Percentiles rank a stretch among this genome's conserved stretches.
Evolutionary conservation across 2,797 vertebrate genomes (phyloP).

Genomic region (Acomys russatus): DNA sequence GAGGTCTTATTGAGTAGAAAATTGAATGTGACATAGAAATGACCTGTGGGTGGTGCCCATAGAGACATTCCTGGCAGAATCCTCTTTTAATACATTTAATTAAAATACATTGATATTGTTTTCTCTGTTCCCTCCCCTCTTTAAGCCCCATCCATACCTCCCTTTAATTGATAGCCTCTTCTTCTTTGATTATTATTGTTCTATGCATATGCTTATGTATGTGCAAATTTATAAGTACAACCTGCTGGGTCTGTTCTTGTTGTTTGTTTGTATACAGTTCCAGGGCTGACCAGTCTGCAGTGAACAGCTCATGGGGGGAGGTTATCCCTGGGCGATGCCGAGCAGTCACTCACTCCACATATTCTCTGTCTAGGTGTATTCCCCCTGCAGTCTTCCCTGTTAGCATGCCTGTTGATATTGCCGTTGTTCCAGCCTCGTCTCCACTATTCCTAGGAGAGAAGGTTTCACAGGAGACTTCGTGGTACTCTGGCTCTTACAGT

Average conservation of each 20-base stretch:
- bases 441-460: not conserved
- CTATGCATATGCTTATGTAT: not conserved
- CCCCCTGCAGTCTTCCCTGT: not conserved
- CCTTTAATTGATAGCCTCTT: not conserved
- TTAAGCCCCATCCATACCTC: not conserved
- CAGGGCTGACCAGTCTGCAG: not conserved
- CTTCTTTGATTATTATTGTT: not conserved
- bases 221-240: not conserved
- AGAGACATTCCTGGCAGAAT: not conserved
- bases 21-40: too few species aligned
- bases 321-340: not conserved
- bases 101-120: not conserved
- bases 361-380: not conserved
- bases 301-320: not conserved
- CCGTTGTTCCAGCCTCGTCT: not conserved
- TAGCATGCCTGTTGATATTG: not conserved
- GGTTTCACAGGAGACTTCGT: not conserved
- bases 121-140: not conserved
- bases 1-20: too few species aligned
- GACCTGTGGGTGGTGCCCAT: too few species aligned
- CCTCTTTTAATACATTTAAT: not conserved
- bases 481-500: not conserved
- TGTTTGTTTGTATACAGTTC: not conserved
- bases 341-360: not conserved
- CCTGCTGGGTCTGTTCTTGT: not conserved